Conservation (phyloP, 2,113 vertebrate genomes). For the Cottus gobio region DNA sequence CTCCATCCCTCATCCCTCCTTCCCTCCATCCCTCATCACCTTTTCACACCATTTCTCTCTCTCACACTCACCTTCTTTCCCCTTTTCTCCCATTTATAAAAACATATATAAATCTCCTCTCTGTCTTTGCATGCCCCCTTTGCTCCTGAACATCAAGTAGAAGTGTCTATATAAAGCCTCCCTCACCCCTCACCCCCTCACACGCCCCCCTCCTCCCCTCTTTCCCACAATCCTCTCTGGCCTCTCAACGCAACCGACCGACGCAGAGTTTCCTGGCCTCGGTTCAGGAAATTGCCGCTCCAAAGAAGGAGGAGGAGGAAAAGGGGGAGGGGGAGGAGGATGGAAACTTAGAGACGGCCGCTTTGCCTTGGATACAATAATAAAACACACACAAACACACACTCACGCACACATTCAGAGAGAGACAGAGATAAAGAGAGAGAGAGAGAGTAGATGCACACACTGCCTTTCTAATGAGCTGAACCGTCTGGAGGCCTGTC, state of each 20-base stretch:
- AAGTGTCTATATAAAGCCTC: conserved; percentile 85
- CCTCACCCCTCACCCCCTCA: conserved; percentile 73
- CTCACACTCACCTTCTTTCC: neutral
- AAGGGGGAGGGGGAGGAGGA: conserved; percentile 82
- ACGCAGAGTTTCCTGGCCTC: conserved; percentile 96
- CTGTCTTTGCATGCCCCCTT: conserved; percentile 58
- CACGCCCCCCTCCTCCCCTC: conserved; percentile 63
- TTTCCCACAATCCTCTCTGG: conserved; percentile 92
- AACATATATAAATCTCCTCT: neutral
- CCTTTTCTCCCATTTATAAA: conserved; percentile 65
- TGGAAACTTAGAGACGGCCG: conserved; percentile 92
- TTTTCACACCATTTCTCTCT: neutral
- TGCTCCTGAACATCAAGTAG: conserved; percentile 79
- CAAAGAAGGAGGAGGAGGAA: conserved; percentile 83
- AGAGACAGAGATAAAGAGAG: conserved; percentile 40
- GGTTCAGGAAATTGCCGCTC: conserved; percentile 97
- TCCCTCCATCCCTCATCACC: neutral
- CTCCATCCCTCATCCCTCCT: too few relatives aligned
- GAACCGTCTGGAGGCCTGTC: conserved; percentile 35
- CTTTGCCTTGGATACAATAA: conserved; percentile 94
- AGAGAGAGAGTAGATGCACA: conserved; percentile 49
- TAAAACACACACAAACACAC: conserved; percentile 90
- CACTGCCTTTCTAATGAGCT: conserved; percentile 74
- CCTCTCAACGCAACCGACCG: conserved; percentile 86
- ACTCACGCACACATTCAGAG: conserved; percentile 76